phyloP scores from a whole-genome alignment of 1,140 invertebrate genomes.

The Portunus trituberculatus region DNA sequence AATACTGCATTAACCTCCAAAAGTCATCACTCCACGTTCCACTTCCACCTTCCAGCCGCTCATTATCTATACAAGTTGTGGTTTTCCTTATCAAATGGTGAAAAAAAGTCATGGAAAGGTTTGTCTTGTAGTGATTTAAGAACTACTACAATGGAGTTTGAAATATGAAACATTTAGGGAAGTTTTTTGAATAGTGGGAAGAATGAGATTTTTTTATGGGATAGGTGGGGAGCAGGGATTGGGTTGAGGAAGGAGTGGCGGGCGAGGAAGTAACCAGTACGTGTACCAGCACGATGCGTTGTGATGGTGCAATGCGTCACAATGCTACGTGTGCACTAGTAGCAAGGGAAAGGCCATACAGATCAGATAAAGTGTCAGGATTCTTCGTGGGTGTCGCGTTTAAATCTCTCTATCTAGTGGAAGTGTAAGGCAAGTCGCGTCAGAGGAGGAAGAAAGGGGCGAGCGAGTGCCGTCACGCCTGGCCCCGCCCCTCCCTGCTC shows the following conservation, averaged over 20 bases:
- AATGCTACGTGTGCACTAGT: neutral
- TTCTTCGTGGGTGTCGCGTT: constrained; percentile 27
- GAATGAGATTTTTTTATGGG: neutral
- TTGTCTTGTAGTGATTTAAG: neutral
- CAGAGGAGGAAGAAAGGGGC: neutral
- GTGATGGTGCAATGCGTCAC: neutral
- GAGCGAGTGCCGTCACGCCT: neutral
- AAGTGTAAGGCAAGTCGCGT: neutral
- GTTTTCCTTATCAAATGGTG: neutral
- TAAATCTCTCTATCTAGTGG: neutral
- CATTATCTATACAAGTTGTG: neutral
- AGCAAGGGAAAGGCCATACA: neutral
- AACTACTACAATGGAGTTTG: too few relatives aligned
- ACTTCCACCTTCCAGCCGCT: neutral
- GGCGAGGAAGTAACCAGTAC: neutral
- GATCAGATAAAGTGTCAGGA: neutral
- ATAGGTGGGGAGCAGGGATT: neutral
- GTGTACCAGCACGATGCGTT: neutral
- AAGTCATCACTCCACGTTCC: neutral
- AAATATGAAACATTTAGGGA: neutral
- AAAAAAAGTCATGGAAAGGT: neutral
- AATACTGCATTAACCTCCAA: neutral
- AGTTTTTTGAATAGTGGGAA: neutral
- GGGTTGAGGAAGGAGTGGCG: neutral
- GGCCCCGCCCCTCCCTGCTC: neutral